Conservation (phyloP, 2,113 vertebrate species). For the Dipodomys spectabilis region DNA sequence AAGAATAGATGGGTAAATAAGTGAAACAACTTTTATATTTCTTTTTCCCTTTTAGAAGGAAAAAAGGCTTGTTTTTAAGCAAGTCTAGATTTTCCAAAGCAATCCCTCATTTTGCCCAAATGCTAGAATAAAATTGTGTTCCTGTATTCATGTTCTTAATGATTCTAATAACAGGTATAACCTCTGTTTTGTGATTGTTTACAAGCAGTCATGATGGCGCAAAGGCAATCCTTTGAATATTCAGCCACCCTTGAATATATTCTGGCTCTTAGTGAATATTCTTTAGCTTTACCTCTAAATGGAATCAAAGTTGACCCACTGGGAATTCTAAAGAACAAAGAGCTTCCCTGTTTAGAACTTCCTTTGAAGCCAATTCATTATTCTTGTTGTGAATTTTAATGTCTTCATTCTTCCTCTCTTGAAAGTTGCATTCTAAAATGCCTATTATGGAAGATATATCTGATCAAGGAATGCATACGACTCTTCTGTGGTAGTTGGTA, state of each 20-base stretch:
- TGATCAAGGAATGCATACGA: neutral
- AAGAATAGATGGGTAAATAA: neutral
- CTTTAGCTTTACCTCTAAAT: conserved; percentile 50
- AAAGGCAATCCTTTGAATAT: neutral
- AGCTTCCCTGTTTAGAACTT: conserved; percentile 51
- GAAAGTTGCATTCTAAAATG: conserved; percentile 34
- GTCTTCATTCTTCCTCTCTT: conserved; percentile 38
- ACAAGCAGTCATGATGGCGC: neutral
- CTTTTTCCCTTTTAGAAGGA: neutral
- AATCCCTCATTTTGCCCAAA: conserved; percentile 38
- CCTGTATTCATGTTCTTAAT: neutral
- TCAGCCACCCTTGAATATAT: conserved; percentile 16
- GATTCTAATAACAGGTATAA: neutral
- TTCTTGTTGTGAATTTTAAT: conserved; percentile 53
- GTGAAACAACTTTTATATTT: neutral
- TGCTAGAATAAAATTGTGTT: neutral
- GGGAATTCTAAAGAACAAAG: conserved; percentile 63
- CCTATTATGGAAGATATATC: neutral
- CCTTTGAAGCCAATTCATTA: conserved; percentile 60
- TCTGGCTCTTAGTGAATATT: neutral
- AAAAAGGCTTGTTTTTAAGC: neutral
- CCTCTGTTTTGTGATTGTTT: conserved; percentile 31
- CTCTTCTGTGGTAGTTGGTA: neutral
- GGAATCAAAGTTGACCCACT: neutral
- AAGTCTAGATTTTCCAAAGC: neutral